Evolutionary conservation across 1,140 invertebrate genomes (phyloP).

Genomic region (Meloidogyne floridensis): DNA sequence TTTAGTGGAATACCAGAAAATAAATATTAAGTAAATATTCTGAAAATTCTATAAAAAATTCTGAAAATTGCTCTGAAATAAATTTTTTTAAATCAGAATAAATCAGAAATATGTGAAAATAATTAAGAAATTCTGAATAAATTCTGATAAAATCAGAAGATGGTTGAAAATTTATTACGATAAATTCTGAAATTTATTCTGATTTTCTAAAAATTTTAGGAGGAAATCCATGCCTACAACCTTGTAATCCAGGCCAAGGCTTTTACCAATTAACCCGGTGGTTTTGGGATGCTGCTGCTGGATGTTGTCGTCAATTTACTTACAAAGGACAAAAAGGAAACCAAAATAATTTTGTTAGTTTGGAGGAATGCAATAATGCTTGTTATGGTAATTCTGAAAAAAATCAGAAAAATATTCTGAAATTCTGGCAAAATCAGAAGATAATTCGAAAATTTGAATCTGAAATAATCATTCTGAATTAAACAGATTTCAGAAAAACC

Average conservation of each 20-base stretch:
- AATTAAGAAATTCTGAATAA: too few species aligned
- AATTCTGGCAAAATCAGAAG: not conserved
- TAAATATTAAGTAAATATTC: not conserved
- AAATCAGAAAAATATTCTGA: not conserved
- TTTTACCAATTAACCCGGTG: constrained; percentile 52
- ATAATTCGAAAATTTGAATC: not conserved
- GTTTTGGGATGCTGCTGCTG: constrained; percentile 57
- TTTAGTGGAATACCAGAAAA: not conserved
- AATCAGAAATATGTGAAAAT: too few species aligned
- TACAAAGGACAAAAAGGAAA: constrained; percentile 63
- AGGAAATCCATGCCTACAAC: constrained; percentile 61
- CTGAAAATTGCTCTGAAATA: too few species aligned
- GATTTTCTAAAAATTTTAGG: constrained; percentile 39
- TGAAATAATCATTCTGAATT: too few species aligned
- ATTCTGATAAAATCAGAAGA: too few species aligned
- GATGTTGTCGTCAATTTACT: constrained; percentile 55
- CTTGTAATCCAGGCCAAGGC: constrained; percentile 59
- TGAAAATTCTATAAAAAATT: too few species aligned
- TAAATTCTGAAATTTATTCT: too few species aligned
- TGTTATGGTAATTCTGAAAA: constrained; percentile 49
- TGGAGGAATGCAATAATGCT: constrained; percentile 55
- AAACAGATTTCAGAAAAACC: too few species aligned
- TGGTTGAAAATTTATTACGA: too few species aligned
- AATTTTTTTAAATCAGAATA: too few species aligned
- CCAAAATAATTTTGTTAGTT: constrained; percentile 62